A percentile compares a stretch with the other conserved stretches of the same genome.
These are phyloP conservation scores for Amiota communis DNA, from an alignment of 2,888 invertebrate species.

Conservation along the genomic window DNA sequence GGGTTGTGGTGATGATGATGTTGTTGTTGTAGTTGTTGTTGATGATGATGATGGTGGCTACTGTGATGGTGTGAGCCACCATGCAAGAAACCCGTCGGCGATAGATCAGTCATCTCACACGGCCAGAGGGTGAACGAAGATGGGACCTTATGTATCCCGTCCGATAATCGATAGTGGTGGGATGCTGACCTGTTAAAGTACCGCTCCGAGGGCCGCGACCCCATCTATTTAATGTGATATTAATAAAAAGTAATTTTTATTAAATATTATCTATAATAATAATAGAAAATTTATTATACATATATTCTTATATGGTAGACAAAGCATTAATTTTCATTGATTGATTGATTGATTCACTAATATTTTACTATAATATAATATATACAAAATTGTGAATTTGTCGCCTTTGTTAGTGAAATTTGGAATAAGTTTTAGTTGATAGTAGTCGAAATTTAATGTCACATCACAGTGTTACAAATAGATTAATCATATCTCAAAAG, in stretches of 20 bases:
- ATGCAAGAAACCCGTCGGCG: constrained; percentile 71
- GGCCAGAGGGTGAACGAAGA: constrained; percentile 92
- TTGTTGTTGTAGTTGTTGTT: constrained; percentile 52
- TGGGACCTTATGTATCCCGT: constrained; percentile 89
- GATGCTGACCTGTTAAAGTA: constrained; percentile 73
- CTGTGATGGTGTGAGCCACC: constrained; percentile 61
- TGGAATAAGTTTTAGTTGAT: no score
- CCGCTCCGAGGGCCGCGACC: constrained; percentile 80
- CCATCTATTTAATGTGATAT: constrained; percentile 78
- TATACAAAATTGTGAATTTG: constrained; percentile 41
- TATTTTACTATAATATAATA: not conserved
- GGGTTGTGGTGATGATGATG: constrained; percentile 53
- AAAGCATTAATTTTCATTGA: constrained; percentile 43
- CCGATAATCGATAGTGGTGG: constrained; percentile 74
- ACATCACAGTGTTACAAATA: no score
- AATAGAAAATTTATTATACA: not conserved
- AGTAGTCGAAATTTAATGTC: no score
- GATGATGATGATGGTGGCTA: constrained; percentile 53
- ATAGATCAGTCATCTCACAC: constrained; percentile 88
- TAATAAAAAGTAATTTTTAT: not conserved
- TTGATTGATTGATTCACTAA: constrained; percentile 31
- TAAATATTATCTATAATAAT: not conserved
- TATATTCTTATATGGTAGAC: not conserved
- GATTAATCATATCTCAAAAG: no score
- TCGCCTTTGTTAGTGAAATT: constrained; percentile 20